Conservation (phyloP, 1,140 invertebrate genomes). For the Muscidifurax raptorellus region DNA sequence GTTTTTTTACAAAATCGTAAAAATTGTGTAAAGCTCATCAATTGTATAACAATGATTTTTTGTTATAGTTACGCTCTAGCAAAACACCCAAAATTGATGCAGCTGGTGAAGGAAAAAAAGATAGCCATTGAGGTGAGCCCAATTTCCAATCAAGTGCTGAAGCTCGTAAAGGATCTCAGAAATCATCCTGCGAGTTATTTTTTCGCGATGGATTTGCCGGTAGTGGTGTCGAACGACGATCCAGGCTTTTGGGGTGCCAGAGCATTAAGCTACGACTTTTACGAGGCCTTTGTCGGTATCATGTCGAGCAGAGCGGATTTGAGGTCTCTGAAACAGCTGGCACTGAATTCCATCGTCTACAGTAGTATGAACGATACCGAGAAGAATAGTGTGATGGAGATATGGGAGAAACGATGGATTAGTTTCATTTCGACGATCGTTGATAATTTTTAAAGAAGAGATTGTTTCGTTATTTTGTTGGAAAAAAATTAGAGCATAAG, state of each 20-base stretch:
- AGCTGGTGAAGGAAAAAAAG: constrained; percentile 78
- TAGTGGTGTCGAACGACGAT: constrained; percentile 86
- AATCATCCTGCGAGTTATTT: constrained; percentile 86
- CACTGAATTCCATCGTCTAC: constrained; percentile 85
- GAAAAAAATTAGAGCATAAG: too few species aligned
- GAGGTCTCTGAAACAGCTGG: constrained; percentile 85
- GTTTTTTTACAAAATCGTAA: background rate
- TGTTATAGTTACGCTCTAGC: constrained; percentile 80
- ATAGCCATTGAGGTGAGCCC: constrained; percentile 90
- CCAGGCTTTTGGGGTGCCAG: constrained; percentile 86
- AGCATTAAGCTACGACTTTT: constrained; percentile 88
- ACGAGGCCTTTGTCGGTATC: constrained; percentile 87
- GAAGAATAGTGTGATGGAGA: constrained; percentile 50
- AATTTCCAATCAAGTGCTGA: constrained; percentile 86
- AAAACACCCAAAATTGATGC: constrained; percentile 84
- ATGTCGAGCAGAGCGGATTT: constrained; percentile 83
- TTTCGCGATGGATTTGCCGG: constrained; percentile 78
- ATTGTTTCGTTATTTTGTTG: too few species aligned
- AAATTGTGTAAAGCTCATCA: background rate
- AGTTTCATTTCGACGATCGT: background rate
- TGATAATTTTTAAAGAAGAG: background rate
- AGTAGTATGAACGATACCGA: constrained; percentile 68
- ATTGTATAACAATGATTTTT: background rate
- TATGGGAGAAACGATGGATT: constrained; percentile 27
- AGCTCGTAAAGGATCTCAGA: constrained; percentile 83